Percentiles rank a stretch among this genome's conserved stretches.
phyloP scores from a whole-genome alignment of 2,113 vertebrate genomes.

The Leucosticte australis region DNA sequence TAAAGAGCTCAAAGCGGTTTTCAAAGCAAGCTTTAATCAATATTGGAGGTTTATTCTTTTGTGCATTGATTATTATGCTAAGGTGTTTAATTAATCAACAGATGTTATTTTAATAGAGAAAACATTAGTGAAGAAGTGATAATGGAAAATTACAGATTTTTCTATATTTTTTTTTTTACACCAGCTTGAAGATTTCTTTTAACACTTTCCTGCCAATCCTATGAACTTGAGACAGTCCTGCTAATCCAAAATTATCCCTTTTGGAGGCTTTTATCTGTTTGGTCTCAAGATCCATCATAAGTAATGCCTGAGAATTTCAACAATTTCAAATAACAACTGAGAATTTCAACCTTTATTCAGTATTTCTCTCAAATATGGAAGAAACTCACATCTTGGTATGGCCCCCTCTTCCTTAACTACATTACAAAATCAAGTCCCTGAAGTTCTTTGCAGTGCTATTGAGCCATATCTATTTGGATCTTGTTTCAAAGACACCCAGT shows the following conservation, averaged over 20 bases:
- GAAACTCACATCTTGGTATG: background rate
- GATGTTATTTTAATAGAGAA: background rate
- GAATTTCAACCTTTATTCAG: background rate
- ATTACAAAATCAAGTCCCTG: background rate
- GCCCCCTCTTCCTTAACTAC: background rate
- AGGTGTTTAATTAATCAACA: constrained; percentile 49
- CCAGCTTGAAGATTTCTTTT: background rate
- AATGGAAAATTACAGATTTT: background rate
- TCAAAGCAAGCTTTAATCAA: constrained; percentile 41
- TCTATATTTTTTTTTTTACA: background rate
- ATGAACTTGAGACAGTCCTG: background rate
- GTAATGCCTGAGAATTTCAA: background rate
- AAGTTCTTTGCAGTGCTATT: background rate
- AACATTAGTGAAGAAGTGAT: background rate
- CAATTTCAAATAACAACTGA: background rate
- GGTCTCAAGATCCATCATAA: background rate
- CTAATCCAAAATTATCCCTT: background rate
- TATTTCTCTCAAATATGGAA: background rate
- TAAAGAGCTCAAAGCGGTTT: background rate
- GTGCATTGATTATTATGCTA: constrained; percentile 4
- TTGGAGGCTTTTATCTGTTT: background rate
- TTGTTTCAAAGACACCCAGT: background rate
- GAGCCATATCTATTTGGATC: background rate
- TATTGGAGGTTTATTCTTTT: background rate
- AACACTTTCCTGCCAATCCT: background rate